Evolutionary conservation across 2,797 vertebrate species (phyloP), one percentile per base, ranked within the genome.

Genomic region (Mus caroli): DNA sequence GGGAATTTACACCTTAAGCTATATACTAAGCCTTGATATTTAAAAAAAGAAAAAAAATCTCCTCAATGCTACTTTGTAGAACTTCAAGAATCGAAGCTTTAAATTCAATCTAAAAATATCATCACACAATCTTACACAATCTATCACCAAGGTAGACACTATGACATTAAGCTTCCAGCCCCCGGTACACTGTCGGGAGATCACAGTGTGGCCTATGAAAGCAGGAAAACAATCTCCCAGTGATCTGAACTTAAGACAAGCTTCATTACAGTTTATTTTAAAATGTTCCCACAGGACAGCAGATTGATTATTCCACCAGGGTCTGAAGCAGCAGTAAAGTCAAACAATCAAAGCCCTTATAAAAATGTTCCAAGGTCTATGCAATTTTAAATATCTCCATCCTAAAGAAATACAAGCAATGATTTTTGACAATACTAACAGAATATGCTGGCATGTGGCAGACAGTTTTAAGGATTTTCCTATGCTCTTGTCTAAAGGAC

Each of bases 11-110:
- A 94, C 1, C 28, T 91, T 82, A 90, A 88, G 64, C 46, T 88
- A 94, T 4, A 86, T 4, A 75, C 60, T 62, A 91, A 94, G 37
- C 17, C 84, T 67, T 85, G 79, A 37, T 71, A 37, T 69, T 85
- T 86, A 4, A 34, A 85, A 84, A 46, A 28, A 46, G 12, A 43
- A 11, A 43, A 46, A 77, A 50, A 76, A 75, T 37, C 69, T 87
- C 92, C 43, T 92, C 34, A 7, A 56, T 52, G 89, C 58, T 94
- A 85, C 97, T 40, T 22, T 37, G 17, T 40, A 96, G 17, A 94
- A 96, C 76, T 90, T 97, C 67, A 94, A 95, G 76, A 90, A 95
- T 82, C 79, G 92, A 56, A 94, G 52, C 73, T 93, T 96, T 8
- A 88, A 95, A 95, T 91, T 95, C 82, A 94, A 94, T 54, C 78